Evolutionary conservation across 1,140 invertebrate genomes (phyloP).

Genomic region (Leguminivora glycinivorella): DNA sequence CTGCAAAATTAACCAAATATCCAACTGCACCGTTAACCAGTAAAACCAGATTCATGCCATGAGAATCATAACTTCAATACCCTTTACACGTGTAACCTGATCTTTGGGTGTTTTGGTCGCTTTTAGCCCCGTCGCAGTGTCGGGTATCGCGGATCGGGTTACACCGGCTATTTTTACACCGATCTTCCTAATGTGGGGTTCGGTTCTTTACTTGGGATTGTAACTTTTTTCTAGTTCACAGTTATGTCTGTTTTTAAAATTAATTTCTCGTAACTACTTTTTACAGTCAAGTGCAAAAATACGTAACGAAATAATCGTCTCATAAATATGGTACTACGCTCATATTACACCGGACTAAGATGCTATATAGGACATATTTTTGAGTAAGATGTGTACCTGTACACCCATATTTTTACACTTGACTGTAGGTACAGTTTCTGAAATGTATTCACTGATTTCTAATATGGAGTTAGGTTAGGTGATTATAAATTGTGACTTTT

Average conservation of each 20-base stretch:
- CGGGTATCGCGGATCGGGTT: background rate
- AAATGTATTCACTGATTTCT: too few species aligned
- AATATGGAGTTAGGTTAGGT: too few species aligned
- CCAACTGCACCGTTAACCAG: background rate
- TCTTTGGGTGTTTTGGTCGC: background rate
- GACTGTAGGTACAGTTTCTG: too few species aligned
- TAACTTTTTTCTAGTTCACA: background rate
- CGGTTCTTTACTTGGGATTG: background rate
- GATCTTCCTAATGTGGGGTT: constrained; percentile 8
- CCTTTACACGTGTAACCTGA: constrained; percentile 2
- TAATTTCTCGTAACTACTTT: too few species aligned
- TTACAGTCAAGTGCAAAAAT: too few species aligned
- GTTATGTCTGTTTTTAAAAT: background rate
- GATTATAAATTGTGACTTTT: too few species aligned
- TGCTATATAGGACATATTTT: too few species aligned
- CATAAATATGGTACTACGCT: too few species aligned
- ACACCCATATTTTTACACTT: too few species aligned
- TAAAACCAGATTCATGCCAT: constrained; percentile 11
- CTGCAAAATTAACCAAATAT: background rate
- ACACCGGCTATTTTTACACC: constrained; percentile 3
- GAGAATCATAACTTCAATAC: constrained; percentile 4
- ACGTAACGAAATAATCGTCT: too few species aligned
- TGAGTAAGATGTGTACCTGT: too few species aligned
- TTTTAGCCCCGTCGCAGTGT: background rate
- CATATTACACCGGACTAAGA: too few species aligned